Percentiles rank a stretch among this genome's conserved stretches.
phyloP scores from a whole-genome alignment of 2,113 vertebrate genomes.

The Fregetta grallaria region DNA sequence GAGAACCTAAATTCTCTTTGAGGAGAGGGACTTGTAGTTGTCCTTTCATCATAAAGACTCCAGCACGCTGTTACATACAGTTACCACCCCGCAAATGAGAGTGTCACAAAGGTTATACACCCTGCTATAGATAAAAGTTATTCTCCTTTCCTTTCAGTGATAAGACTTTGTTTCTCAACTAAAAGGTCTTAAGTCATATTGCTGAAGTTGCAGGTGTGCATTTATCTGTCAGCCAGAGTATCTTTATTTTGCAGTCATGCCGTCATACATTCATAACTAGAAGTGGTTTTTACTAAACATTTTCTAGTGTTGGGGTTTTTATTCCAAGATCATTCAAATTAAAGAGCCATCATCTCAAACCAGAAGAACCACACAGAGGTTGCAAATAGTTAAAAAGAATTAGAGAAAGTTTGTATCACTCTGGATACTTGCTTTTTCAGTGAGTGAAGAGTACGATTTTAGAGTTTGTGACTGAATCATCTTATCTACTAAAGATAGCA shows the following conservation, averaged over 20 bases:
- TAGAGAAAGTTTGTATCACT: background rate
- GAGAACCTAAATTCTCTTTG: background rate
- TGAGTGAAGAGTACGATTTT: slow-evolving; percentile 20
- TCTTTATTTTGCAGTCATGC: background rate
- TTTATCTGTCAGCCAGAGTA: background rate
- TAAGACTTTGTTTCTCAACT: background rate
- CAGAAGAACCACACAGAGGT: background rate
- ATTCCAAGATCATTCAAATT: background rate
- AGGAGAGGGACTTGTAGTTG: background rate
- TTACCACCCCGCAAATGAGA: background rate
- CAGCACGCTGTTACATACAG: background rate
- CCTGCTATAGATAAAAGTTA: background rate
- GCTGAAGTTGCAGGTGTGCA: background rate
- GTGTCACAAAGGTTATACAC: background rate
- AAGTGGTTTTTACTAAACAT: background rate
- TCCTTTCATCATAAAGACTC: background rate
- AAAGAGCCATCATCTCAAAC: background rate
- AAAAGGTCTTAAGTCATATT: background rate
- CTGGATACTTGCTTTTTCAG: slow-evolving; percentile 27
- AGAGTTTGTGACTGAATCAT: background rate
- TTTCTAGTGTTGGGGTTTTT: background rate
- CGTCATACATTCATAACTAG: background rate
- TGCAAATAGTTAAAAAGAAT: slow-evolving; percentile 19
- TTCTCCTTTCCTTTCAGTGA: background rate
- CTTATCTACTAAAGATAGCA: background rate